Percentiles rank a stretch among this genome's conserved stretches.
Conservation (phyloP, 37 sponge, comb jelly and placozoan species). For the Aplysina aerophoba region DNA sequence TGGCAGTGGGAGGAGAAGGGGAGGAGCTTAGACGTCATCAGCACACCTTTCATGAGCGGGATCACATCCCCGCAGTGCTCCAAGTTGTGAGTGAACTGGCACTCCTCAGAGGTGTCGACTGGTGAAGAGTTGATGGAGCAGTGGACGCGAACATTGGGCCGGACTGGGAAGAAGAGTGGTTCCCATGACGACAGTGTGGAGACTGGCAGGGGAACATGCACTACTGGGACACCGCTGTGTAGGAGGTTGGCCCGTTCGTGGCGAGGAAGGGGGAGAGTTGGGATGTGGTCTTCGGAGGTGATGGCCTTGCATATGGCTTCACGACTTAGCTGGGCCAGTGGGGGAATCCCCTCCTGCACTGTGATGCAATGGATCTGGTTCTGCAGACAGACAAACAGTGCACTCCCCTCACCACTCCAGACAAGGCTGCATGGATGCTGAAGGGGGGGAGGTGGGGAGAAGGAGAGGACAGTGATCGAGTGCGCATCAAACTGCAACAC, state of each 20-base stretch:
- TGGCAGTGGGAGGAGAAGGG: not conserved
- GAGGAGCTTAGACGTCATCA: not conserved
- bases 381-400: not conserved
- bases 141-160: slow-evolving; percentile 28
- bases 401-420: not conserved
- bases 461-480: too few species aligned
- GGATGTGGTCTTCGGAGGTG: not conserved
- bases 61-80: slow-evolving; percentile 43
- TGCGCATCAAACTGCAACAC: too few species aligned
- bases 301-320: not conserved
- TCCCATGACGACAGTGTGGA: slow-evolving; percentile 11
- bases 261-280: slow-evolving; percentile 18
- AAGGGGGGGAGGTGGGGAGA: not conserved
- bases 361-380: slow-evolving; percentile 8
- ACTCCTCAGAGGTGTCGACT: not conserved
- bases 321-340: slow-evolving; percentile 25
- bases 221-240: too few species aligned
- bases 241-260: too few species aligned
- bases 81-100: slow-evolving; percentile 35
- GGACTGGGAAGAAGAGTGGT: slow-evolving; percentile 35
- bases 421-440: not conserved
- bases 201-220: not conserved
- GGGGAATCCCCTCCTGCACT: slow-evolving; percentile 5
- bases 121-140: slow-evolving; percentile 17
- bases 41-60: slow-evolving; percentile 32